Percentiles rank a stretch among this genome's conserved stretches.
These are phyloP conservation scores for Drosophila mojavensis DNA, from an alignment of 1,140 invertebrate species.

Conservation along the genomic window DNA sequence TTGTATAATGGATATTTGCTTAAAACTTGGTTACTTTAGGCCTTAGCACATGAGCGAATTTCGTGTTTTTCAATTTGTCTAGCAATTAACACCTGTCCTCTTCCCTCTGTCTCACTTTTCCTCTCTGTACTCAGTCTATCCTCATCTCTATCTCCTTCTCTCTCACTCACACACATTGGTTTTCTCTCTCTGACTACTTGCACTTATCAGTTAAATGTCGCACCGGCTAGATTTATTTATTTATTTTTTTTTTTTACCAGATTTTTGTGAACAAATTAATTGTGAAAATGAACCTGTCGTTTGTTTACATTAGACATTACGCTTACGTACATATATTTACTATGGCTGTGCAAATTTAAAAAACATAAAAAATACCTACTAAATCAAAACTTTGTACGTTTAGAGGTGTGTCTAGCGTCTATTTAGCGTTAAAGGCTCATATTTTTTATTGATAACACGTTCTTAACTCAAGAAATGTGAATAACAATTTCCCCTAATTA, in stretches of 20 bases:
- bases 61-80: slow-evolving; percentile 75
- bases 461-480: no score
- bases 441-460: background rate
- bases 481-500: no score
- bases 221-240: slow-evolving; percentile 28
- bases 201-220: slow-evolving; percentile 41
- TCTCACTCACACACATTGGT: slow-evolving; percentile 10
- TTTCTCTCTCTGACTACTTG: slow-evolving; percentile 46
- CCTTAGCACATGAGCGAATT: slow-evolving; percentile 65
- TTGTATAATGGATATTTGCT: slow-evolving; percentile 72
- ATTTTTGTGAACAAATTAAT: slow-evolving; percentile 58
- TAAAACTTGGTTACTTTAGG: slow-evolving; percentile 43
- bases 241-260: slow-evolving; percentile 37
- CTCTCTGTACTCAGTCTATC: background rate
- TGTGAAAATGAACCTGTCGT: slow-evolving; percentile 65
- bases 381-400: background rate
- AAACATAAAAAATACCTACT: background rate
- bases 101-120: background rate
- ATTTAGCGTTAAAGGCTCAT: slow-evolving; percentile 10
- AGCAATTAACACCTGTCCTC: slow-evolving; percentile 71
- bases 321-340: slow-evolving; percentile 41
- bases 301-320: slow-evolving; percentile 67
- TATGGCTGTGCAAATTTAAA: slow-evolving; percentile 28
- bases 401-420: slow-evolving; percentile 51
- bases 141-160: background rate